These are phyloP conservation scores for Apus apus DNA, from an alignment of 2,113 vertebrate species.

Conservation along the genomic window DNA sequence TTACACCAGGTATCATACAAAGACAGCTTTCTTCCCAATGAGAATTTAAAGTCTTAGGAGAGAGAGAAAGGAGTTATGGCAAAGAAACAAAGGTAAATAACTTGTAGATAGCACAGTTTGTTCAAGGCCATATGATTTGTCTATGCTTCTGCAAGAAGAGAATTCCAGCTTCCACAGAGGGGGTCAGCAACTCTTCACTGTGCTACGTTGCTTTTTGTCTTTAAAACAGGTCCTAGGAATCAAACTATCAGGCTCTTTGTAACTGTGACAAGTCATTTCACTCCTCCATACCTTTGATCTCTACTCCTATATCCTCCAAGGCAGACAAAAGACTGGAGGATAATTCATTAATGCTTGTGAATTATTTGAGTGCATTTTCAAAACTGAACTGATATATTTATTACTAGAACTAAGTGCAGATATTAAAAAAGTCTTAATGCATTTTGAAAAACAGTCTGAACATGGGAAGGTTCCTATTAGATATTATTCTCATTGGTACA, in stretches of 20 bases:
- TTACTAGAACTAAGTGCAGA: not conserved
- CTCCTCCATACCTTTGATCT: not conserved
- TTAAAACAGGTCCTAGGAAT: not conserved
- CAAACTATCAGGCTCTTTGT: not conserved
- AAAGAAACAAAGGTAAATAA: not conserved
- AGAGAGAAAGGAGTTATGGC: not conserved
- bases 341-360: not conserved
- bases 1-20: not conserved
- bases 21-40: not conserved
- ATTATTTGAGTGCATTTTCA: not conserved
- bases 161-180: not conserved
- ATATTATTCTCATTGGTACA: not conserved
- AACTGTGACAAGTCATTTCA: not conserved
- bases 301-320: not conserved
- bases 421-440: not conserved
- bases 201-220: not conserved
- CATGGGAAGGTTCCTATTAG: not conserved
- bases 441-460: constrained; percentile 13
- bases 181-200: not conserved
- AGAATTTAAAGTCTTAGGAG: not conserved
- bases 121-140: not conserved
- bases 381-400: not conserved
- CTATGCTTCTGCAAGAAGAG: not conserved
- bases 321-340: not conserved
- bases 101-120: not conserved